phyloP scores from a whole-genome alignment of 2,797 vertebrate species.

The Lemur catta region DNA sequence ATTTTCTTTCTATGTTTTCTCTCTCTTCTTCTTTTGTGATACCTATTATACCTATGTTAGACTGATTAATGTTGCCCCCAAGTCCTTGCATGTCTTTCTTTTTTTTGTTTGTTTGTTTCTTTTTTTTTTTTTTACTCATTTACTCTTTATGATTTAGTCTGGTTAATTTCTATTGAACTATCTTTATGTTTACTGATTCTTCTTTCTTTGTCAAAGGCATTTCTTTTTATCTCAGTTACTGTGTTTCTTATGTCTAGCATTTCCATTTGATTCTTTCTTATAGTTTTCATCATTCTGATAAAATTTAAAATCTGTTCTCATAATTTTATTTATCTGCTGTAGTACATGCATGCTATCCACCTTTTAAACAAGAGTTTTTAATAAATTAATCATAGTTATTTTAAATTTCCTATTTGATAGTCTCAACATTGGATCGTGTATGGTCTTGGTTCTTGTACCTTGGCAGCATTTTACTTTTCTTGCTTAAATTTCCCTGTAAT shows the following conservation, averaged over 20 bases:
- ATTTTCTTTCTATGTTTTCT: neutral
- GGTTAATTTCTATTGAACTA: neutral
- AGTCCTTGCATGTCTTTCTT: neutral
- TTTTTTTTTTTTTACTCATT: neutral
- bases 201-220: neutral
- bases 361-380: neutral
- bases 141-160: neutral
- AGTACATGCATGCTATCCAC: neutral
- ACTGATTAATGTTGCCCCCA: neutral
- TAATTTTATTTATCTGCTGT: neutral
- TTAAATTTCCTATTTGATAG: neutral
- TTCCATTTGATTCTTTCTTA: neutral
- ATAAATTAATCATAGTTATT: neutral
- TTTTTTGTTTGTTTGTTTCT: neutral
- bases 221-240: neutral
- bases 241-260: neutral
- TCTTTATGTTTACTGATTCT: neutral
- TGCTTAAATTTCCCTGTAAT: neutral
- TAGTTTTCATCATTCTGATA: neutral
- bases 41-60: neutral
- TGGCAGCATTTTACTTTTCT: neutral
- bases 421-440: neutral
- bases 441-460: neutral
- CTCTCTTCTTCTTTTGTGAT: neutral
- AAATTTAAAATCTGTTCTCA: slow-evolving; percentile 10